Percentiles rank a stretch among this genome's conserved stretches.
Conservation (phyloP, 2,113 vertebrate genomes). For the Haemorhous mexicanus region DNA sequence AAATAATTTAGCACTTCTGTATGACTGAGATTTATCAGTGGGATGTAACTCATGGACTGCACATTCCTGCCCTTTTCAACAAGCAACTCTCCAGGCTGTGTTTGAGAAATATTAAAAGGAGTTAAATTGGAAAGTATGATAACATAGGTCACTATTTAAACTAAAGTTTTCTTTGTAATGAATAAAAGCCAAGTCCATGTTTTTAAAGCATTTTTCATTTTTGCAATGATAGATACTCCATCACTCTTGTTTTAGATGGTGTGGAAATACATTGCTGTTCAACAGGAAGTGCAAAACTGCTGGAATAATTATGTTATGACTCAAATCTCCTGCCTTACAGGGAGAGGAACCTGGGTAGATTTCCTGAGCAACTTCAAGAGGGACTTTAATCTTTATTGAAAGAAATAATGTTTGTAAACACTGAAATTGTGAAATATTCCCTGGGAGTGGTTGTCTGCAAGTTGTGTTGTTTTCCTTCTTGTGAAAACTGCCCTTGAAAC, state of each 20-base stretch:
- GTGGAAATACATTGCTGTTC: not conserved
- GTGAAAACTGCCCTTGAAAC: not conserved
- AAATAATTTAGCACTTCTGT: not conserved
- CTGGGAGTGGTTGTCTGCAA: not conserved
- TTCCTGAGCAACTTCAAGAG: not conserved
- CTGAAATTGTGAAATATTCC: not conserved
- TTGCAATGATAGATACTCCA: not conserved
- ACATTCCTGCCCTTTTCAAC: not conserved
- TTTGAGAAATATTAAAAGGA: not conserved
- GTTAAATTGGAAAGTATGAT: not conserved
- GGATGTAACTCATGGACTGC: not conserved
- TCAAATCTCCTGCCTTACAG: not conserved
- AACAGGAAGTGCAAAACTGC: not conserved
- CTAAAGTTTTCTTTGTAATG: not conserved
- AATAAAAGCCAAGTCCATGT: not conserved
- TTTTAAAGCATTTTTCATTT: not conserved
- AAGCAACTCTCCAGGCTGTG: not conserved
- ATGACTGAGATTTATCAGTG: not conserved
- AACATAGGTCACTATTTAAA: not conserved
- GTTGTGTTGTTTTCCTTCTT: not conserved
- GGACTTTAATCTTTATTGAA: not conserved
- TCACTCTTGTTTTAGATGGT: not conserved
- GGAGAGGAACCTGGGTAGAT: not conserved
- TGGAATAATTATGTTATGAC: not conserved
- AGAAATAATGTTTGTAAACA: not conserved